phyloP scores from a whole-genome alignment of 2,888 invertebrate species.

The Epinotia demarniana region DNA sequence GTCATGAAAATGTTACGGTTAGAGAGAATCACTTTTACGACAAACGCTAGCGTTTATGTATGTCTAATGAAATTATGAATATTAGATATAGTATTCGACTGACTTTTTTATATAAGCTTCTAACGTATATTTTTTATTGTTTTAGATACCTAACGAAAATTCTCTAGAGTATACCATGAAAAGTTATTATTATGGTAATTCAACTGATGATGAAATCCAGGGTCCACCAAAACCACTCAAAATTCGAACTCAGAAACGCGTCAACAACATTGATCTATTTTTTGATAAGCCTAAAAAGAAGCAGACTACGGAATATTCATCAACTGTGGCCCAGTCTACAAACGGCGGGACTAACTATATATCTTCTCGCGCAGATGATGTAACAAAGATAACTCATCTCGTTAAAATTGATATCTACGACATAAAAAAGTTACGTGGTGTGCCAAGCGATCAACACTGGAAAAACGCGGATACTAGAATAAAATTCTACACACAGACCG shows the following conservation, averaged over 20 bases:
- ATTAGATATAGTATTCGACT: too few species aligned
- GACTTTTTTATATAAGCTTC: too few species aligned
- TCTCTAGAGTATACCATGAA: background rate
- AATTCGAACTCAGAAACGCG: background rate
- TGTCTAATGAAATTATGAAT: too few species aligned
- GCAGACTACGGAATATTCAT: background rate
- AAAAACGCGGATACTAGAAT: background rate
- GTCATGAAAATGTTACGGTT: too few species aligned
- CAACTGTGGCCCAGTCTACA: background rate
- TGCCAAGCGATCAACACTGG: background rate
- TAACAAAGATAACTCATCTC: background rate
- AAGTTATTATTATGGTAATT: background rate
- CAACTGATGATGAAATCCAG: background rate
- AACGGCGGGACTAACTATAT: background rate
- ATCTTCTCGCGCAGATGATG: constrained; percentile 5
- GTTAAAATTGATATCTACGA: constrained; percentile 3
- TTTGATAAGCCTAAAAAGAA: background rate
- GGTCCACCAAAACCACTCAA: background rate
- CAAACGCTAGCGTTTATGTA: too few species aligned
- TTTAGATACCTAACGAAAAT: background rate
- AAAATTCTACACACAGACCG: background rate
- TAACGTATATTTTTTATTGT: background rate
- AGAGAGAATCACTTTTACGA: too few species aligned
- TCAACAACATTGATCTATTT: background rate
- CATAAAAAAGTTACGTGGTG: too few species aligned